These are phyloP conservation scores for Vipera latastei DNA, from an alignment of 2,797 vertebrate species.

Conservation along the genomic window DNA sequence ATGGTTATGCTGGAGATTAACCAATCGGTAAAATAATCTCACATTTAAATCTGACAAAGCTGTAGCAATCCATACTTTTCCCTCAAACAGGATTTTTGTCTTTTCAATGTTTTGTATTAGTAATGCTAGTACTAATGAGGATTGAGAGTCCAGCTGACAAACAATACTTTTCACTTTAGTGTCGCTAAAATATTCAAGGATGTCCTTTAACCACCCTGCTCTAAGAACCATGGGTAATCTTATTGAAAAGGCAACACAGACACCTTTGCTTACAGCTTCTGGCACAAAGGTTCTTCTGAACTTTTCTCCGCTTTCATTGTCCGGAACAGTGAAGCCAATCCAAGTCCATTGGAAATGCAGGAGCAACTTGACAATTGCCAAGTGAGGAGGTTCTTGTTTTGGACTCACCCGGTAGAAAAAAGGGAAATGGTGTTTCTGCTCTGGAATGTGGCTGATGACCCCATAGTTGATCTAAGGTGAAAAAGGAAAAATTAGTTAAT, in stretches of 20 bases:
- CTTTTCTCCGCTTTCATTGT: neutral
- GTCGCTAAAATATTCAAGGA: neutral
- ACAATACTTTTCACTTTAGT: neutral
- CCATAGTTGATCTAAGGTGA: neutral
- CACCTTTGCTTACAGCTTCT: fast-evolving
- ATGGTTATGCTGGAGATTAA: neutral
- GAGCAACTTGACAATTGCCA: neutral
- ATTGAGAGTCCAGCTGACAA: neutral
- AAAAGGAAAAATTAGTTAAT: neutral
- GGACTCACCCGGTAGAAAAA: neutral
- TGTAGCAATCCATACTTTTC: neutral
- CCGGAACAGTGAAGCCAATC: neutral
- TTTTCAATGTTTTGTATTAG: neutral
- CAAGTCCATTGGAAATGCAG: neutral
- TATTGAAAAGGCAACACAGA: neutral
- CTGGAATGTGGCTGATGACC: neutral
- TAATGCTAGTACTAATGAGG: neutral
- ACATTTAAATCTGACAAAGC: neutral
- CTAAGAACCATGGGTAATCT: neutral
- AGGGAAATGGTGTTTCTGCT: neutral
- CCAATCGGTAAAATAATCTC: neutral
- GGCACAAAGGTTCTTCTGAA: neutral
- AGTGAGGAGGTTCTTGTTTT: neutral
- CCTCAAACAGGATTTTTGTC: neutral
- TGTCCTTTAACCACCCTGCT: fast-evolving